A percentile compares a stretch with the other conserved stretches of the same genome.
Evolutionary conservation across 1,140 invertebrate genomes (phyloP).

Genomic region (Chrysopa pallens): DNA sequence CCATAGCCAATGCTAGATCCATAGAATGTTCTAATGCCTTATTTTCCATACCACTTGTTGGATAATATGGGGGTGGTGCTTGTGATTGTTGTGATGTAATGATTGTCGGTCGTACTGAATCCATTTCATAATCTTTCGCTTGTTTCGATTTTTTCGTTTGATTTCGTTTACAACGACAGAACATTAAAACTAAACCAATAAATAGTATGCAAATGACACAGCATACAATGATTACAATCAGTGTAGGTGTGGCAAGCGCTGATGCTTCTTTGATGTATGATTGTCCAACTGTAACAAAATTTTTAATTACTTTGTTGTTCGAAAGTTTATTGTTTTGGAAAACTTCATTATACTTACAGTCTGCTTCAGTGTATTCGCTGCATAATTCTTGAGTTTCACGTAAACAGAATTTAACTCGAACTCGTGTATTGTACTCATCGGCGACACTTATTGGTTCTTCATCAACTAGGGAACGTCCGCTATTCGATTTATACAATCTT

Average conservation of each 20-base stretch:
- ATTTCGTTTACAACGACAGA: slow-evolving; percentile 69
- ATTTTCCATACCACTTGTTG: slow-evolving; percentile 70
- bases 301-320: slow-evolving; percentile 6
- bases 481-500: slow-evolving; percentile 13
- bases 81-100: slow-evolving; percentile 55
- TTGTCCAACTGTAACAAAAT: slow-evolving; percentile 44
- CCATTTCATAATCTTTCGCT: slow-evolving; percentile 80
- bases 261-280: slow-evolving; percentile 61
- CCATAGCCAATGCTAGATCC: slow-evolving; percentile 60
- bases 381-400: slow-evolving; percentile 59
- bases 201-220: slow-evolving; percentile 64
- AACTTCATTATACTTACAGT: slow-evolving; percentile 41
- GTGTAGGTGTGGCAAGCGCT: slow-evolving; percentile 50
- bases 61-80: slow-evolving; percentile 69
- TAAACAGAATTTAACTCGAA: slow-evolving; percentile 62
- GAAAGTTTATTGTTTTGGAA: too few relatives aligned
- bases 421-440: slow-evolving; percentile 41
- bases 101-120: slow-evolving; percentile 59
- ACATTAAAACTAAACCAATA: slow-evolving; percentile 56
- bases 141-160: slow-evolving; percentile 59
- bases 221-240: slow-evolving; percentile 65
- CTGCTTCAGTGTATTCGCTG: slow-evolving; percentile 61
- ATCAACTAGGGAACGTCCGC: slow-evolving; percentile 29
- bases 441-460: slow-evolving; percentile 27
- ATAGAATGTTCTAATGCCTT: slow-evolving; percentile 76